These are phyloP conservation scores for Drosophila hamatofila DNA, from an alignment of 2,888 invertebrate genomes.

Conservation along the genomic window DNA sequence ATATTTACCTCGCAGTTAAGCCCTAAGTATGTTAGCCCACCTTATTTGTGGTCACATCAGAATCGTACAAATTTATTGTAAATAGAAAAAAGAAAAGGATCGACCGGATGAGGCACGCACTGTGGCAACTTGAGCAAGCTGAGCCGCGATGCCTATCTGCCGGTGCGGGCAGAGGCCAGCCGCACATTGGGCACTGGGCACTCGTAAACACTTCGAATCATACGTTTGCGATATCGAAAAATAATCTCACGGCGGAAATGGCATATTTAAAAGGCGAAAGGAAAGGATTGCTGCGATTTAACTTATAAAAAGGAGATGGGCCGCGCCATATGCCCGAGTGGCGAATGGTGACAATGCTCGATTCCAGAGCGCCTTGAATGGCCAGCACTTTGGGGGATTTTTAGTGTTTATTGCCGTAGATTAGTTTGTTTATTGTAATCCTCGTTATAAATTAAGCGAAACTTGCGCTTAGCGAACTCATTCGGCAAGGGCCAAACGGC, in stretches of 20 bases:
- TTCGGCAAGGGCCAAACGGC: constrained; percentile 33
- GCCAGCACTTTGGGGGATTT: constrained; percentile 78
- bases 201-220: constrained; percentile 77
- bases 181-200: constrained; percentile 54
- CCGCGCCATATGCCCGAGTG: constrained; percentile 20
- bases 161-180: constrained; percentile 33
- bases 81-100: constrained; percentile 82
- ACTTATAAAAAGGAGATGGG: constrained; percentile 70
- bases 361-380: constrained; percentile 40
- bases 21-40: constrained; percentile 9
- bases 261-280: constrained; percentile 79
- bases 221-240: constrained; percentile 76
- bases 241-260: constrained; percentile 80
- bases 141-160: constrained; percentile 69
- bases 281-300: constrained; percentile 77
- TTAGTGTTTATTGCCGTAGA: constrained; percentile 83
- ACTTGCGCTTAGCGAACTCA: constrained; percentile 71
- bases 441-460: constrained; percentile 82
- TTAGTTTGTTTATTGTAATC: constrained; percentile 85
- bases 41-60: constrained; percentile 58
- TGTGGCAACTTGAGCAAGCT: constrained; percentile 24
- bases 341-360: constrained; percentile 42
- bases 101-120: constrained; percentile 59
- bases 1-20: background rate
- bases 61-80: constrained; percentile 82